Base-by-base conservation (phyloP, 2,888 invertebrate species). In the Cryptophagus acutangulus region DNA sequence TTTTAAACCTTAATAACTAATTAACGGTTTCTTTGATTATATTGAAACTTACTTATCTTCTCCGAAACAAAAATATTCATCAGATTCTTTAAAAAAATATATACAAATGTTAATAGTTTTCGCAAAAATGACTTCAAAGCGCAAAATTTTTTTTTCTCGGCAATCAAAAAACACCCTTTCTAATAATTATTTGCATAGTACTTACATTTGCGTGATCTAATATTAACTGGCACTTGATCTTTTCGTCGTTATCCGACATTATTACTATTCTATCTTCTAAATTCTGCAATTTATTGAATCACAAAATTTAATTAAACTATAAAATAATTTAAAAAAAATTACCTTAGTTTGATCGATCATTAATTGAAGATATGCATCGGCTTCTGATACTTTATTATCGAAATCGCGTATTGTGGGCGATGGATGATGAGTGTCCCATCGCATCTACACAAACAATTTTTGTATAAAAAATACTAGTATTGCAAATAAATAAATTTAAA, bases 301-400 rank as follows among this genome's bases (percentile, higher is more conserved):
- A 46, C 33, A 40, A 13, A 20, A 26, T 18, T 31, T 20, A 20
- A 5, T 6, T 10, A 17, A 24, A 2, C 5, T 12, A 13, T 20
- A 2, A 10, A 37, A 38, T 3, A 14, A n/a, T n/a, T n/a, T n/a
- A n/a, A n/a, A n/a, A 16, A 4, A 15, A 49, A 74, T 74, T 63
- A 86, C 85, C 69, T 83, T 81, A 37, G 89, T 86, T 70, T 95
- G 90, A 58, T 93, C 91, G 51, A 97, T 96, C 74, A 97, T 82
- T 49, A 96, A 77, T 73, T 95, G 94, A 42, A 97, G 78, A 71
- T 95, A 96, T 13, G 90, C 90, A 73, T 97, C 96, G 0, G 96
- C 93, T 73, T 97, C 96, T 0, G 89, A 79, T 38, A 97, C 82
- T 65, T 93, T 87, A 42, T 86, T 81, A 71, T 95, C 93, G 59